Evolutionary conservation across 1,140 invertebrate genomes (phyloP), one percentile per base, ranked within the genome.

Genomic region (Drosophila ironensis): DNA sequence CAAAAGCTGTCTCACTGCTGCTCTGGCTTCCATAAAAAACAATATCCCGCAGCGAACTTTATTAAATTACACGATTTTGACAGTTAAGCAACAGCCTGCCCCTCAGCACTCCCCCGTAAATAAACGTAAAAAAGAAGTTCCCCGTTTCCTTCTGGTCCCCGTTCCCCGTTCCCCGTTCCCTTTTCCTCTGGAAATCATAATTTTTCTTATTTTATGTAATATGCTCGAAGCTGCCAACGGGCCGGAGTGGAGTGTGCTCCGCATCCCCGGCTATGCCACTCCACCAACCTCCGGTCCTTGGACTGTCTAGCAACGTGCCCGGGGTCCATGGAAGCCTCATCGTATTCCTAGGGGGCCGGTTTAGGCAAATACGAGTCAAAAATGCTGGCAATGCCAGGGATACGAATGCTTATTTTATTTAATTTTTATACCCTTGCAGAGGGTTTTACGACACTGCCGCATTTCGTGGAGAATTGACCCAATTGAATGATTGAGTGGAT

Each of bases 1-100:
- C 72, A 76, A 76, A 71, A 70, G 53, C 60, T 59, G 45, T 54
- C 54, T 60, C 35, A 57, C 35, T 48, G 59, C 45, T 70, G 69
- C 53, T 70, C 52, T 53, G 56, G 69, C 78, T 70, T 48, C 54
- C 45, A 56, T 57, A 53, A 66, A 70, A 63, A 75, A 88, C 72
- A 88, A 87, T 88, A 88, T 88, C 86, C 86, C 80, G 87, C 87
- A 67, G 86, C 70, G 86, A 88, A 88, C 87, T 88, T 88, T 88
- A 88, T 88, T 88, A 88, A 88, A 88, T 88, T 88, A 88, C 87
- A 86, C 76, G 69, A 84, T 88, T 88, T 88, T 88, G 78, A 88
- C 86, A 86, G 86, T 84, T 84, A 84, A 78, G 80, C 78, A 82
- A 82, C 63, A 69, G 51, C 45, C 50, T 20, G 30, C 42, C 42